These are phyloP conservation scores for Daktulosphaira vitifoliae DNA, from an alignment of 1,140 invertebrate genomes.

Conservation along the genomic window DNA sequence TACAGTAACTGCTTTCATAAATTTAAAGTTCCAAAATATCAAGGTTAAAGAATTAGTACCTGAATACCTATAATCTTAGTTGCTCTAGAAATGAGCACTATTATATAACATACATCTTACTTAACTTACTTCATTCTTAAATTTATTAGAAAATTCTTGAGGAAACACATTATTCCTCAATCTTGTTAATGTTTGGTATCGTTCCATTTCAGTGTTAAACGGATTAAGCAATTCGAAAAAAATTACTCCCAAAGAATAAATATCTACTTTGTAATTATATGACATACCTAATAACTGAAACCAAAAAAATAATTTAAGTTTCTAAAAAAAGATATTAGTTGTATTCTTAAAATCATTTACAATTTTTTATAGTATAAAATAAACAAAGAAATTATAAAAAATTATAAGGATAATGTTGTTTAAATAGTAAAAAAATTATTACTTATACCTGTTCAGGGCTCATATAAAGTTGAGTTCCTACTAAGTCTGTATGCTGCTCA, in stretches of 20 bases:
- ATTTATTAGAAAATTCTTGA: constrained; percentile 52
- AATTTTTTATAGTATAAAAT: too few relatives aligned
- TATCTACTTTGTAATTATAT: constrained; percentile 93
- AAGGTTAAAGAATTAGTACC: too few relatives aligned
- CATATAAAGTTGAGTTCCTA: constrained; percentile 93
- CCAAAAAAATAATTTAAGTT: constrained; percentile 13
- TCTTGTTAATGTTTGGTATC: constrained; percentile 54
- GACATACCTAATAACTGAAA: constrained; percentile 54
- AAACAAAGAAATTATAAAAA: background rate
- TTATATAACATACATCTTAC: too few relatives aligned
- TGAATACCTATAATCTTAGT: too few relatives aligned
- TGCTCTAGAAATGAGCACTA: too few relatives aligned
- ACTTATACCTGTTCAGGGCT: constrained; percentile 80
- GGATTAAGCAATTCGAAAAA: constrained; percentile 84
- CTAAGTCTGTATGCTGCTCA: constrained; percentile 54
- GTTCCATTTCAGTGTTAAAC: constrained; percentile 84
- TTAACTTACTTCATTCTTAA: constrained; percentile 57
- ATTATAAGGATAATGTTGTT: background rate
- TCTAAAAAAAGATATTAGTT: background rate
- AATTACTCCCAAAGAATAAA: constrained; percentile 90
- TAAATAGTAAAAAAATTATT: too few relatives aligned
- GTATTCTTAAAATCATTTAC: background rate
- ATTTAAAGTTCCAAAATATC: too few relatives aligned
- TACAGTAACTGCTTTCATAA: too few relatives aligned
- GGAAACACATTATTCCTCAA: constrained; percentile 63